These are phyloP conservation scores for Sapayoa aenigma DNA, from an alignment of 2,113 vertebrate species.

Conservation along the genomic window DNA sequence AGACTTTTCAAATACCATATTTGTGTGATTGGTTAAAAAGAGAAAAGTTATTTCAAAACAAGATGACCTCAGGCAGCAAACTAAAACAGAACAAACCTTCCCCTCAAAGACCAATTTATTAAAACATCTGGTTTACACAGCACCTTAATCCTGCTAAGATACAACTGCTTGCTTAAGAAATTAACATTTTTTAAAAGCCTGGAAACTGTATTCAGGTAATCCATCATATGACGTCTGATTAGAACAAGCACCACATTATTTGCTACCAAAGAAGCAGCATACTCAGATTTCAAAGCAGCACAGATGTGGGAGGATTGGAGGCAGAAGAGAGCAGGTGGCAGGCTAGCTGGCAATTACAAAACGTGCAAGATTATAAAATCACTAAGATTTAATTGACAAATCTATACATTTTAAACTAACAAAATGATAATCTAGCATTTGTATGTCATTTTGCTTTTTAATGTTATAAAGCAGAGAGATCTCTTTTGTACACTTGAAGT, in stretches of 20 bases:
- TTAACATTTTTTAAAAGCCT: constrained; percentile 54
- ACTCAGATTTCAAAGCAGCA: constrained; percentile 73
- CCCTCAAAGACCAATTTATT: constrained; percentile 54
- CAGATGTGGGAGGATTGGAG: constrained; percentile 55
- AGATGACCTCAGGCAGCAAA: not conserved
- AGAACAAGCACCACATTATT: constrained; percentile 54
- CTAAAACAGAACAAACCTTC: not conserved
- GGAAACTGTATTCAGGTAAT: constrained; percentile 67
- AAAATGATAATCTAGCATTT: constrained; percentile 11
- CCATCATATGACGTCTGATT: constrained; percentile 49
- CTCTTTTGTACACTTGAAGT: not conserved
- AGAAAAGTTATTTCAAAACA: constrained; percentile 7
- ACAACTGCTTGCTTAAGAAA: constrained; percentile 57
- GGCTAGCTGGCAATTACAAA: constrained; percentile 46
- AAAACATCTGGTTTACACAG: constrained; percentile 62
- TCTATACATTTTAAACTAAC: constrained; percentile 20
- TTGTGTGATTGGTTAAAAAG: not conserved
- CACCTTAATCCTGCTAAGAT: constrained; percentile 64
- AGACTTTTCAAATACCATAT: not conserved
- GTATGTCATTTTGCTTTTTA: not conserved
- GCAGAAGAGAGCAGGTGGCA: constrained; percentile 68
- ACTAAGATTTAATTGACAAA: constrained; percentile 49
- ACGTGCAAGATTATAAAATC: constrained; percentile 33
- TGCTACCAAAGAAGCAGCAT: constrained; percentile 51
- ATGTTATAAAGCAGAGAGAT: not conserved